A percentile compares a stretch with the other conserved stretches of the same genome.
Conservation (phyloP, 2,113 vertebrate genomes). For the Cebidichthys violaceus region DNA sequence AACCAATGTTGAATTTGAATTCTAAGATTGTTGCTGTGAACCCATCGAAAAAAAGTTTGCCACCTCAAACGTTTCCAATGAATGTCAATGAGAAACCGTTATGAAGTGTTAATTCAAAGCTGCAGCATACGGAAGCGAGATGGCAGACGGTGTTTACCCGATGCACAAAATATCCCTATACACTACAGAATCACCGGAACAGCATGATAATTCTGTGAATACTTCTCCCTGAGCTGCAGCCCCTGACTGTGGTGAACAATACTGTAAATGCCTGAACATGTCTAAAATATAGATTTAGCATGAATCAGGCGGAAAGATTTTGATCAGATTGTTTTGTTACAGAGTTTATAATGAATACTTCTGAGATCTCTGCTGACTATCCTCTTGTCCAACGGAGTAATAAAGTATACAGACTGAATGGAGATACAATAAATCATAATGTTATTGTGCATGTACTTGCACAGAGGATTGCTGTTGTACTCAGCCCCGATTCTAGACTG, state of each 20-base stretch:
- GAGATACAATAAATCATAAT: slow-evolving; percentile 43
- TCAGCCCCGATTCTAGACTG: too few species aligned
- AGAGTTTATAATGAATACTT: slow-evolving; percentile 72
- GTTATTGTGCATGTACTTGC: neutral
- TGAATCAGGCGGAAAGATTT: slow-evolving; percentile 55
- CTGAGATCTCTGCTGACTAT: slow-evolving; percentile 52
- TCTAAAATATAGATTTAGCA: slow-evolving; percentile 40
- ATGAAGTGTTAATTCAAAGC: slow-evolving; percentile 34
- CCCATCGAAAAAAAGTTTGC: slow-evolving; percentile 36
- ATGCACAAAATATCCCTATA: slow-evolving; percentile 47
- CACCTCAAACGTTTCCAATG: slow-evolving; percentile 50
- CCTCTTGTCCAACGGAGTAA: slow-evolving; percentile 30
- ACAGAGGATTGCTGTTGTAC: neutral
- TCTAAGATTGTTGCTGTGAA: slow-evolving; percentile 40
- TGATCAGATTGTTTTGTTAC: slow-evolving; percentile 61
- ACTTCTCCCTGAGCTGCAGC: neutral
- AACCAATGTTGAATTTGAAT: slow-evolving; percentile 45
- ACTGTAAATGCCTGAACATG: slow-evolving; percentile 24
- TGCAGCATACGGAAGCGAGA: neutral
- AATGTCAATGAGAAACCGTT: slow-evolving; percentile 57
- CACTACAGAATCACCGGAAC: neutral
- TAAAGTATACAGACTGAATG: slow-evolving; percentile 51
- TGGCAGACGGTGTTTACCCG: neutral
- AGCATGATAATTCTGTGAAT: slow-evolving; percentile 2
- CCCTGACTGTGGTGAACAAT: slow-evolving; percentile 4